Percentiles rank a stretch among this genome's conserved stretches.
These are phyloP conservation scores for Oscheius sp. DNA, from an alignment of 2,888 invertebrate species.

Conservation along the genomic window DNA sequence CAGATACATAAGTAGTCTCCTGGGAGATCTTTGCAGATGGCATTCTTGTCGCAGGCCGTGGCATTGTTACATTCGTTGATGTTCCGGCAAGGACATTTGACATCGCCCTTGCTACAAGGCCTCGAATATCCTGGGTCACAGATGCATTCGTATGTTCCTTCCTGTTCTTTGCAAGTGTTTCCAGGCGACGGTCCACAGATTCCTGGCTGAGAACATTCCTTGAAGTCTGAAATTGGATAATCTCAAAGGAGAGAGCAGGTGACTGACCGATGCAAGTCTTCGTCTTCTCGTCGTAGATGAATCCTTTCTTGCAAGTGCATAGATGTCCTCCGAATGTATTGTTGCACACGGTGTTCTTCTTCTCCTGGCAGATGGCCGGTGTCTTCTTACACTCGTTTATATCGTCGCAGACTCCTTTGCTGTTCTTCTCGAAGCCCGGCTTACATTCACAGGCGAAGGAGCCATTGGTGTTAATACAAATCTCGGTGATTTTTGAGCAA, in stretches of 20 bases:
- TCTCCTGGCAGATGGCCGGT: background rate
- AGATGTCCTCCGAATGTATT: slow-evolving; percentile 12
- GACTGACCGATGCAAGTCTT: slow-evolving; percentile 1
- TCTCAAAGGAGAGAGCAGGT: background rate
- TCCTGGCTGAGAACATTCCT: slow-evolving; percentile 3
- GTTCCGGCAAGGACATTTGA: background rate
- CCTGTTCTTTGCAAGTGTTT: background rate
- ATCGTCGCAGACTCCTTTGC: slow-evolving; percentile 3
- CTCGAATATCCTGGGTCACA: slow-evolving; percentile 35
- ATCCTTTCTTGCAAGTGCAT: slow-evolving; percentile 7
- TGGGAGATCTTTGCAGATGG: slow-evolving; percentile 9
- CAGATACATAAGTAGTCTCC: slow-evolving; percentile 17
- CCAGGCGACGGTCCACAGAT: slow-evolving; percentile 8
- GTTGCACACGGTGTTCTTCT: background rate
- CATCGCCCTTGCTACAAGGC: background rate
- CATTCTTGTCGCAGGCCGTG: background rate
- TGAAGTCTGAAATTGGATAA: background rate
- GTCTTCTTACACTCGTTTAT: slow-evolving; percentile 19
- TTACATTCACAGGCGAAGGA: slow-evolving; percentile 1
- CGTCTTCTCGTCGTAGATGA: background rate
- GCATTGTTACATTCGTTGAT: slow-evolving; percentile 10
- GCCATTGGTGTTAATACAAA: slow-evolving; percentile 16
- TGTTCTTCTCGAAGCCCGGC: slow-evolving; percentile 1
- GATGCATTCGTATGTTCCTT: background rate
- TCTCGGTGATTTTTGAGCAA: slow-evolving; percentile 16